phyloP scores from a whole-genome alignment of 2,797 vertebrate species.

The Channa striata region DNA sequence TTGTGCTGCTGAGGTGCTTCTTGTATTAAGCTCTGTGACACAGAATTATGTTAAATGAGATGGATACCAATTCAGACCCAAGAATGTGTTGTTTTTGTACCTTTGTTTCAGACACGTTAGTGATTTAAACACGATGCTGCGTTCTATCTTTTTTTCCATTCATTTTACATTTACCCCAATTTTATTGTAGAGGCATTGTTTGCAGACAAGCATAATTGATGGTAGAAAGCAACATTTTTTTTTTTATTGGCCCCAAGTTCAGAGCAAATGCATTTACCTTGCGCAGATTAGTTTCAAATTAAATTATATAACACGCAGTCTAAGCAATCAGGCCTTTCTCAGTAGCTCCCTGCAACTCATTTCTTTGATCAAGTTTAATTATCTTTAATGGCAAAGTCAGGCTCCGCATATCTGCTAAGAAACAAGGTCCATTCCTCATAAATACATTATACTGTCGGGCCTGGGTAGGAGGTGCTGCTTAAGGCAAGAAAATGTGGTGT shows the following conservation, averaged over 20 bases:
- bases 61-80: slow-evolving; percentile 10
- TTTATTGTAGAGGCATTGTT: slow-evolving; percentile 41
- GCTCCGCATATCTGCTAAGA: slow-evolving; percentile 66
- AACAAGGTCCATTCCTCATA: slow-evolving; percentile 73
- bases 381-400: slow-evolving; percentile 74
- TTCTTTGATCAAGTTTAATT: slow-evolving; percentile 77
- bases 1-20: neutral
- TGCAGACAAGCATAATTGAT: slow-evolving; percentile 53
- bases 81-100: slow-evolving; percentile 10
- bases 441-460: slow-evolving; percentile 63
- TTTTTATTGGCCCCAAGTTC: slow-evolving; percentile 64
- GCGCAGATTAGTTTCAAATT: slow-evolving; percentile 76
- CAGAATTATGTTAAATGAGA: neutral
- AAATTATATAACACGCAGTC: slow-evolving; percentile 69
- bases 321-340: slow-evolving; percentile 70
- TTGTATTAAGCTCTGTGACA: too few relatives aligned
- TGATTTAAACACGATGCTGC: slow-evolving; percentile 26
- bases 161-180: slow-evolving; percentile 40
- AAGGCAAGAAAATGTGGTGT: slow-evolving; percentile 63
- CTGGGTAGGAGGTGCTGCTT: slow-evolving; percentile 47
- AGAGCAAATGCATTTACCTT: slow-evolving; percentile 76
- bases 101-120: slow-evolving; percentile 1
- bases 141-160: slow-evolving; percentile 33
- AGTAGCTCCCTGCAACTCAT: slow-evolving; percentile 59
- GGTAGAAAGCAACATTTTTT: slow-evolving; percentile 49